Conservation (phyloP, 37 sponge, comb jelly and placozoan species). For the Mnemiopsis leidyi region DNA sequence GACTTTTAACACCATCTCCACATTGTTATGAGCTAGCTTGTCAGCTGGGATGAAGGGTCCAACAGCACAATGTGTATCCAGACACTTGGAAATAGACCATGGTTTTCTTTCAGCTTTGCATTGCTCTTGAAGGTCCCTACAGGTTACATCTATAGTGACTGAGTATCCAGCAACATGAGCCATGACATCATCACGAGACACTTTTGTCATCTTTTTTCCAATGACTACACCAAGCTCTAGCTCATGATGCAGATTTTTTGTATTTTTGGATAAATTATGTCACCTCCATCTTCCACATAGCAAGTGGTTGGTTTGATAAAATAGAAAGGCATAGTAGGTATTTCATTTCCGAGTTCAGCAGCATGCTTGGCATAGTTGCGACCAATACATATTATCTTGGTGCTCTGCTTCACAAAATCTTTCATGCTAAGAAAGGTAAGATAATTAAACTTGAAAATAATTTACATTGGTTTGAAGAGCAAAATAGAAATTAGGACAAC, state of each 20-base stretch:
- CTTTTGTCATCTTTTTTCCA: constrained; percentile 76
- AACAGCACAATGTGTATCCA: constrained; percentile 93
- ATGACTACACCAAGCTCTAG: constrained; percentile 94
- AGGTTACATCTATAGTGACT: constrained; percentile 95
- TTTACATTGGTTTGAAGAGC: no score
- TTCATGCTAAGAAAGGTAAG: no score
- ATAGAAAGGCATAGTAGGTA: constrained; percentile 84
- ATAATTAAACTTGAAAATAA: no score
- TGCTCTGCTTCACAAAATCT: constrained; percentile 82
- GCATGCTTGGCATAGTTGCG: constrained; percentile 95
- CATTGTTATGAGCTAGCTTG: constrained; percentile 70
- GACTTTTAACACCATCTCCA: constrained; percentile 86
- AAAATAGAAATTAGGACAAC: no score
- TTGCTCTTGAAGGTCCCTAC: constrained; percentile 76
- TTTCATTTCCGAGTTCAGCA: constrained; percentile 86
- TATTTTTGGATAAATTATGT: constrained; percentile 70
- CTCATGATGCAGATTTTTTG: constrained; percentile 80
- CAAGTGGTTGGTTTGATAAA: constrained; percentile 95
- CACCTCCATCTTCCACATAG: constrained; percentile 79
- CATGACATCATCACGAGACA: constrained; percentile 75
- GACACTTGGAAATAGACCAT: constrained; percentile 93
- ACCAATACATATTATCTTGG: constrained; percentile 92
- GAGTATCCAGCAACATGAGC: constrained; percentile 83
- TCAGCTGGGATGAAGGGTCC: constrained; percentile 77
- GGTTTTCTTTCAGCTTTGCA: constrained; percentile 69